A percentile compares a stretch with the other conserved stretches of the same genome.
Evolutionary conservation across 2,888 invertebrate genomes (phyloP).

Genomic region (Elmis aenea): DNA sequence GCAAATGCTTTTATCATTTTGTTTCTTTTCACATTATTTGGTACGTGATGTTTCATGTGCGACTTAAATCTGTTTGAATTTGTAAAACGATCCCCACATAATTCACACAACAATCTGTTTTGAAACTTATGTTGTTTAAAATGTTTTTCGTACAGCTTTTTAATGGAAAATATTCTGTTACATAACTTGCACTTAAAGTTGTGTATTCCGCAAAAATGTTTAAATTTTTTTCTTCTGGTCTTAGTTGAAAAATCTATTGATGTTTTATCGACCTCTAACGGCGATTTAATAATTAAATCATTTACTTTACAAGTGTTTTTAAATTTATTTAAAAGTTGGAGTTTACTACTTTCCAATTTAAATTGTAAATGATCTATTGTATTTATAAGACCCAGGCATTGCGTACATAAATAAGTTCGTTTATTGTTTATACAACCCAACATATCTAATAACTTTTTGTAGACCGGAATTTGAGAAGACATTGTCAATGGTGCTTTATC

Average conservation of each 20-base stretch:
- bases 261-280: too few relatives aligned
- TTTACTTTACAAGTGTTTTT: slow-evolving; percentile 31
- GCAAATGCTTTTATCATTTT: slow-evolving; percentile 30
- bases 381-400: slow-evolving; percentile 43
- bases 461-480: slow-evolving; percentile 41
- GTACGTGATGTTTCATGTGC: slow-evolving; percentile 22
- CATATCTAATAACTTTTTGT: slow-evolving; percentile 33
- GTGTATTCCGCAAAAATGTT: slow-evolving; percentile 20
- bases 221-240: slow-evolving; percentile 19
- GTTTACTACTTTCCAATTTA: slow-evolving; percentile 36
- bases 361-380: slow-evolving; percentile 44
- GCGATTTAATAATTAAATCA: slow-evolving; percentile 8
- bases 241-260: slow-evolving; percentile 6
- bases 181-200: slow-evolving; percentile 38
- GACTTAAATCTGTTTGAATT: slow-evolving; percentile 26
- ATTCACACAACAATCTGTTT: slow-evolving; percentile 37
- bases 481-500: slow-evolving; percentile 40
- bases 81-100: slow-evolving; percentile 35
- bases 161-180: slow-evolving; percentile 34
- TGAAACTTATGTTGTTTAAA: slow-evolving; percentile 32
- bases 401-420: slow-evolving; percentile 39
- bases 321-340: slow-evolving; percentile 37
- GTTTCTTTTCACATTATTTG: slow-evolving; percentile 18
- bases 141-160: slow-evolving; percentile 33
- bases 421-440: slow-evolving; percentile 29